These are phyloP conservation scores for Cyrtodaria siliqua DNA, from an alignment of 2,888 invertebrate species.

Conservation along the genomic window DNA sequence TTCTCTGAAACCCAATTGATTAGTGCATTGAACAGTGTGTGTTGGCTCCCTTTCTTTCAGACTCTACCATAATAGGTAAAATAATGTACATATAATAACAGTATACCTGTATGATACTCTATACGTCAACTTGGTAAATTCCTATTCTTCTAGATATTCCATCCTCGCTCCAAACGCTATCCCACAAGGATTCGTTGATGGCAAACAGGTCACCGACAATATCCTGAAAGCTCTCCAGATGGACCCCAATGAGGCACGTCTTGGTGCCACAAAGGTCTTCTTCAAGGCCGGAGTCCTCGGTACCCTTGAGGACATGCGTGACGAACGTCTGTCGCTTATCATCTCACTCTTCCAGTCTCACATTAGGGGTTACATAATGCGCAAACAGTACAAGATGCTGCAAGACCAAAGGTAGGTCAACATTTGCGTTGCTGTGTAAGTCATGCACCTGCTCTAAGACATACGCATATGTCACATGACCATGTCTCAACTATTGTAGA, in stretches of 20 bases:
- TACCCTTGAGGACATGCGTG: conserved; percentile 99
- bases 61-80: no score
- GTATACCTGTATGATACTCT: no score
- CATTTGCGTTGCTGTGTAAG: no score
- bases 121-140: no score
- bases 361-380: conserved; percentile 93
- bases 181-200: conserved; percentile 87
- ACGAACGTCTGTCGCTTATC: conserved; percentile 98
- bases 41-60: no score
- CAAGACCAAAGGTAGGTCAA: conserved; percentile 98
- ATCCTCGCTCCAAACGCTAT: conserved; percentile 97
- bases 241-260: conserved; percentile 97
- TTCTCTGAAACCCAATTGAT: no score
- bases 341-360: conserved; percentile 96
- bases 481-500: no score
- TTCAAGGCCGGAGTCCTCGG: conserved; percentile 99
- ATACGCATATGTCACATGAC: no score
- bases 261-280: conserved; percentile 99
- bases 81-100: no score
- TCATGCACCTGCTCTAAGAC: no score
- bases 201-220: conserved; percentile 90
- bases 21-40: no score
- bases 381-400: conserved; percentile 96
- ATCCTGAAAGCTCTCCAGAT: conserved; percentile 89
- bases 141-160: conserved; percentile 90